These are phyloP conservation scores for Gallinago stenura DNA, from an alignment of 2,797 vertebrate species.

Conservation along the genomic window DNA sequence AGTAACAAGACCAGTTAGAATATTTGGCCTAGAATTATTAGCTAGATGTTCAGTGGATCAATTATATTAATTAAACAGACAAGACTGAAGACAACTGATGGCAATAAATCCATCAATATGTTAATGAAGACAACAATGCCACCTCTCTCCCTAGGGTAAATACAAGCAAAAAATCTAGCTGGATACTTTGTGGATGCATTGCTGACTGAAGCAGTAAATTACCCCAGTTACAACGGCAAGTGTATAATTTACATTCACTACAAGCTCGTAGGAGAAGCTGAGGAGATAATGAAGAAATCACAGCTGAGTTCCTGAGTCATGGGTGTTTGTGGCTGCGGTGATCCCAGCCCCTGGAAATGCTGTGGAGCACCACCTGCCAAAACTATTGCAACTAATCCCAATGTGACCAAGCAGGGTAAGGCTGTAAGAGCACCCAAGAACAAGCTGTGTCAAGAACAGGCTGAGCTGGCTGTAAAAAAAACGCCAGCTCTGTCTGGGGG, in stretches of 20 bases:
- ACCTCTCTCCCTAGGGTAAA: neutral
- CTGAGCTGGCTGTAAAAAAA: neutral
- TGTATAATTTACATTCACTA: neutral
- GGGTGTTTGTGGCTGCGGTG: neutral
- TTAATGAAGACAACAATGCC: neutral
- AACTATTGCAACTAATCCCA: neutral
- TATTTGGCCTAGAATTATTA: constrained; percentile 31
- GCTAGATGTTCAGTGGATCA: constrained; percentile 7
- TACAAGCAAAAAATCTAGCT: neutral
- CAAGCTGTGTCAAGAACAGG: neutral
- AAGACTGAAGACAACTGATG: neutral
- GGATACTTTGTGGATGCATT: neutral
- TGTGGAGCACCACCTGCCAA: neutral
- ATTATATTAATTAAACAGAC: constrained; percentile 35
- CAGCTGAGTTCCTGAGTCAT: neutral
- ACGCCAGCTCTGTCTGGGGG: too few relatives aligned
- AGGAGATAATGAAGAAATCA: neutral
- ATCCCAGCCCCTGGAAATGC: neutral
- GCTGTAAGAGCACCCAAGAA: neutral
- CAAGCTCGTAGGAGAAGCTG: neutral
- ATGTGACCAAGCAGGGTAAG: fast-evolving
- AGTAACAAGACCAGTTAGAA: constrained; percentile 1
- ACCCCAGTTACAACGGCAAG: neutral
- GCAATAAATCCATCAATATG: constrained; percentile 5
- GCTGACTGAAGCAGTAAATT: neutral